A percentile compares a stretch with the other conserved stretches of the same genome.
Conservation (phyloP, 2,113 vertebrate genomes). For the Anguilla japonica region DNA sequence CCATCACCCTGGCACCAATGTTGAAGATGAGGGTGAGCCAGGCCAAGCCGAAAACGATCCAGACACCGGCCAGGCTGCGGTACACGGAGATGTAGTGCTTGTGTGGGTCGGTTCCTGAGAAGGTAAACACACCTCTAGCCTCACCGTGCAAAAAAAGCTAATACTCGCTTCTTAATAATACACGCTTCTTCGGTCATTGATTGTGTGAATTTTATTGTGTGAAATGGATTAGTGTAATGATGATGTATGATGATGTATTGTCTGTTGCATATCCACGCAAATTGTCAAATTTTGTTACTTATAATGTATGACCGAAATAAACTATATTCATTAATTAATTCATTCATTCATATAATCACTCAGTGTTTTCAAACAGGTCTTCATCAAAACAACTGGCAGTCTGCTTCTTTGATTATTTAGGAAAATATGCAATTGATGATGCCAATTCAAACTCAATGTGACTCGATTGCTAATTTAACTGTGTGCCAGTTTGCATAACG, state of each 20-base stretch:
- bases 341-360: background rate
- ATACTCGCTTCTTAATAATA: too few species aligned
- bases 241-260: too few species aligned
- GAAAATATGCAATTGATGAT: background rate
- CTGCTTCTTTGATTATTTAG: background rate
- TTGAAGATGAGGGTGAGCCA: constrained; percentile 70
- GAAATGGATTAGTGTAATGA: too few species aligned
- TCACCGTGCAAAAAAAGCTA: background rate
- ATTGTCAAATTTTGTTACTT: too few species aligned
- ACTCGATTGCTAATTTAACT: too few species aligned
- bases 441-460: background rate
- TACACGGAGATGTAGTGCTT: constrained; percentile 71
- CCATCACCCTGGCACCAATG: constrained; percentile 71
- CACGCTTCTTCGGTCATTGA: too few species aligned
- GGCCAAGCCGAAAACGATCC: constrained; percentile 68
- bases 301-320: too few species aligned
- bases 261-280: too few species aligned
- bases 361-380: background rate
- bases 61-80: constrained; percentile 68
- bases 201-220: too few species aligned
- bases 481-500: too few species aligned
- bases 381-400: background rate
- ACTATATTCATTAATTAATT: too few species aligned
- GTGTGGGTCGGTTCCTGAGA: constrained; percentile 61
- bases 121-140: background rate